These are phyloP conservation scores for Colossoma macropomum DNA, from an alignment of 2,113 vertebrate genomes.

Conservation along the genomic window DNA sequence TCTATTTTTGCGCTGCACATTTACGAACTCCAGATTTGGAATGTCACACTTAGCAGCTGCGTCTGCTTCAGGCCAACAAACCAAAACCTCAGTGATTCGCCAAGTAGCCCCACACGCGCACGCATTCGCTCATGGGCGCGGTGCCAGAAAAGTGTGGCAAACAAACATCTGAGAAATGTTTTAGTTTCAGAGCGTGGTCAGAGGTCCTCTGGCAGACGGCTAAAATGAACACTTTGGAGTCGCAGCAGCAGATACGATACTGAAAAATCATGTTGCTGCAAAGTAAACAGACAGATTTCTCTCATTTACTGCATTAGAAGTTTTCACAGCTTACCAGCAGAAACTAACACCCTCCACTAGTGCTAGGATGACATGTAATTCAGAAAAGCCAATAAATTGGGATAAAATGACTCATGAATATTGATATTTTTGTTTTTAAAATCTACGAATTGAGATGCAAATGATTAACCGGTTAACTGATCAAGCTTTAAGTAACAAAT, in stretches of 20 bases:
- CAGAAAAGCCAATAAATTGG: too few relatives aligned
- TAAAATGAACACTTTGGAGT: not conserved
- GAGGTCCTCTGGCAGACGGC: not conserved
- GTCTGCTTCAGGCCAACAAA: conserved; percentile 6
- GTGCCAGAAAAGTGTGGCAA: not conserved
- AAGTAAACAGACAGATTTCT: not conserved
- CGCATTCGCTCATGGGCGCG: too few relatives aligned
- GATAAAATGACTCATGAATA: too few relatives aligned
- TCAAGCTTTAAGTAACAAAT: too few relatives aligned
- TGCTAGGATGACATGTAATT: too few relatives aligned
- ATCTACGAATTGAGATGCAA: too few relatives aligned
- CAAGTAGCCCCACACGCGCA: not conserved
- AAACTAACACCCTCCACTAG: not conserved
- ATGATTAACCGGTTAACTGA: too few relatives aligned
- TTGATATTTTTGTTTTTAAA: too few relatives aligned
- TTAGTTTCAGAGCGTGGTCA: not conserved
- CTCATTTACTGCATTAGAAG: not conserved
- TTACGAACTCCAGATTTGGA: conserved; percentile 76
- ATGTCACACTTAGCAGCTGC: conserved; percentile 68
- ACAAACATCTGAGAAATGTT: not conserved
- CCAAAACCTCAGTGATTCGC: not conserved
- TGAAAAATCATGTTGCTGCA: not conserved
- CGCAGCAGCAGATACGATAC: not conserved
- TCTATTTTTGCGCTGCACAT: conserved; percentile 67
- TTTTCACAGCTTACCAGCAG: fast-evolving